Base-by-base conservation (phyloP, 2,888 invertebrate species). In the Phalera bucephala region DNA sequence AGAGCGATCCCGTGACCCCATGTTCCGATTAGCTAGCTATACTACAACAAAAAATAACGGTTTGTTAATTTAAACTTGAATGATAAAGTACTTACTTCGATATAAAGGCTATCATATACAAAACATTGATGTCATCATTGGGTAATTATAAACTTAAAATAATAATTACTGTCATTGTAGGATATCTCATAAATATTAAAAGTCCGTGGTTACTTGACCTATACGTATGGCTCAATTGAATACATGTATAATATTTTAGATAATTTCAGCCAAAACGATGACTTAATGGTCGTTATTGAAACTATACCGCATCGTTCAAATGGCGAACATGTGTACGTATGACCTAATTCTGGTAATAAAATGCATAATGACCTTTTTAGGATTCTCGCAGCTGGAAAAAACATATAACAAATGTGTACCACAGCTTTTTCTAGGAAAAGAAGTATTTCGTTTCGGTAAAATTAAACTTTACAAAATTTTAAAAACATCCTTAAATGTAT, bases 31-130 rank as follows among this genome's bases (percentile, higher is more conserved):
- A 61, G 46, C 52, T 36, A 52, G 48, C 49, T 43, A 52, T 21
- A 19, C 17, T 36, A 45, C 45, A 47, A 57, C 39, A 61, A 70
- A 63, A 53, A 55, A 60, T 53, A 61, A 55, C 64, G 45, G 63
- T 57, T 68, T 63, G 52, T 63, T 63, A 64, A 60, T 52, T 52
- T 59, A 56, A 63, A 66, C 52, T 66, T 61, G 41, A 40, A 39
- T 43, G 72, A 73, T 79, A 71, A 70, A 58, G 49, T 60, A 53
- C 45, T 40, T 58, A 56, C 55, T 57, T 47, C 45, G 63, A 60
- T 63, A 71, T 62, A 73, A 58, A 75, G 79, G 79, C 71, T 79
- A 79, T 79, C 79, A 46, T 38, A 17, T 60, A 59, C 52, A 66
- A 63, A 69, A 68, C 64, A 70, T 63, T 69, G 64, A 74, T 75